Base-by-base conservation (phyloP, 2,797 vertebrate species). In the Hippoglossus hippoglossus region DNA sequence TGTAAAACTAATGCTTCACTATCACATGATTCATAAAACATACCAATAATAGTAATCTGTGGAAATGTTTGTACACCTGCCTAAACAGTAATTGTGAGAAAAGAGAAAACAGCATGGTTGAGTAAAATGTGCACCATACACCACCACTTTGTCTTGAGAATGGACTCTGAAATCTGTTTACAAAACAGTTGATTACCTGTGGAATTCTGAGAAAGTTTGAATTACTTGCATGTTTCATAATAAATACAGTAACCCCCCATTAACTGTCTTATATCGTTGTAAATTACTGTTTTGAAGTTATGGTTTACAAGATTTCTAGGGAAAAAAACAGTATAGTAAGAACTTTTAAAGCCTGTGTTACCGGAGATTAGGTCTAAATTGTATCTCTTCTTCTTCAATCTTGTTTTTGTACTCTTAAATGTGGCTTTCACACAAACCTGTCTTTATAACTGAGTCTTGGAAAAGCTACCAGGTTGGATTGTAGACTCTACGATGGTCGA, bases 181-280 rank as follows among this genome's bases (percentile, higher is more conserved):
- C 79, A 84, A 85, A 92, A 90, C 49, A 87, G 24, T 41, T 53
- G 71, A 51, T 73, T 67, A 56, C 75, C 84, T 77, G 67, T 11
- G 54, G 77, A 77, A 75, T 88, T 81, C 77, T 69, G 59, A 81
- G 67, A 79, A 79, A 77, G 25, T 63, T 66, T 72, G 57, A 77
- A 63, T 77, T 63, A 55, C 57, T 80, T 46, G 57, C 19, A 73
- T 71, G 73, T 90, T 90, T 89, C 51, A 67, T 61, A 55, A 61
- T 81, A 92, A 87, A 89, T 85, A 87, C 71, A n/a, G 41, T 28
- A 89, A 87, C 83, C 79, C 22, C 67, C 63, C 66, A 89, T 92
- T 85, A 85, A 57, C 71, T 24, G 41, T 66, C 55, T 65, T 77
- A 65, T 82, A 47, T 85, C 19, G 24, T 39, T 56, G 55, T 67